Percentiles rank a stretch among this genome's conserved stretches.
Conservation (phyloP, 1,140 invertebrate genomes). For the Gryllus bimaculatus region DNA sequence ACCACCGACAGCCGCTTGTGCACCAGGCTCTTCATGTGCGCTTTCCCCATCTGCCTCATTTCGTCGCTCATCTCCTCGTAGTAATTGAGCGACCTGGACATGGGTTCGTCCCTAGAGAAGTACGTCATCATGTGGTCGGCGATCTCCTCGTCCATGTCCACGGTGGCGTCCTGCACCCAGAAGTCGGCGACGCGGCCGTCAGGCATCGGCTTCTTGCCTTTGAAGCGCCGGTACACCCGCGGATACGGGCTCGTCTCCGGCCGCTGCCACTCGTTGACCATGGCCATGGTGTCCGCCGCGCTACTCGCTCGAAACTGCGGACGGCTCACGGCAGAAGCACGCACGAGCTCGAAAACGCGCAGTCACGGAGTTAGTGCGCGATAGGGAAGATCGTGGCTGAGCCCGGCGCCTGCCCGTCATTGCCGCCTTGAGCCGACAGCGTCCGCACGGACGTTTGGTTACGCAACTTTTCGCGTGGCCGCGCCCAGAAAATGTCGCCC, state of each 20-base stretch:
- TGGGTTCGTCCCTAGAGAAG: slow-evolving; percentile 31
- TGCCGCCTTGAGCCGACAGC: too few species aligned
- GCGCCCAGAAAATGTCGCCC: too few species aligned
- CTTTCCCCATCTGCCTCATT: slow-evolving; percentile 14
- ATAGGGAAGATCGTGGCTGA: too few species aligned
- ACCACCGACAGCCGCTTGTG: slow-evolving; percentile 28
- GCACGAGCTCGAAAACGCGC: too few species aligned
- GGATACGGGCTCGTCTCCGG: background rate
- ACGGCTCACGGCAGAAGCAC: too few species aligned
- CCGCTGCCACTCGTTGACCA: background rate
- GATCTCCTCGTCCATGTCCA: slow-evolving; percentile 31
- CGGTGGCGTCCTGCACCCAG: slow-evolving; percentile 33
- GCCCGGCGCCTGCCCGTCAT: too few species aligned
- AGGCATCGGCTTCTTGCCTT: slow-evolving; percentile 13
- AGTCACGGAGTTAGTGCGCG: too few species aligned
- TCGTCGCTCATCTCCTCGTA: background rate
- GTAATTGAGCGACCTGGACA: slow-evolving; percentile 21
- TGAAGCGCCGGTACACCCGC: background rate
- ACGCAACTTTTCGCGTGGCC: too few species aligned
- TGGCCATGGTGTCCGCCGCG: background rate
- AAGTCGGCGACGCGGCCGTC: slow-evolving; percentile 28
- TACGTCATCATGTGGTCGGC: slow-evolving; percentile 30
- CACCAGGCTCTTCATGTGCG: slow-evolving; percentile 27
- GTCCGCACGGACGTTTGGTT: too few species aligned
- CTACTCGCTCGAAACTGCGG: too few species aligned